These are phyloP conservation scores for Heliconius ismenius DNA, from an alignment of 2,888 invertebrate species.

Conservation along the genomic window DNA sequence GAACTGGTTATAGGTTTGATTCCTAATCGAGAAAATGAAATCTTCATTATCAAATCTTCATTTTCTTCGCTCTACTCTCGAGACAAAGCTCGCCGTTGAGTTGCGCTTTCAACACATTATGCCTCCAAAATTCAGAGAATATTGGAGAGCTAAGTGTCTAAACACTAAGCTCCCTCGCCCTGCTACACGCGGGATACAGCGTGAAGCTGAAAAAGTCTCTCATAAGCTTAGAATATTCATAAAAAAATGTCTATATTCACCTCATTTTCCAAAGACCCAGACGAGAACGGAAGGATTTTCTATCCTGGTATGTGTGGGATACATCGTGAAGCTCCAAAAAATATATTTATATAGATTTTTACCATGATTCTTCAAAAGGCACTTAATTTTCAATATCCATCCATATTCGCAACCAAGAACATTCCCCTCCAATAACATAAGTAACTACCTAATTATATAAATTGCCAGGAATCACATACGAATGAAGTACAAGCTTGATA, in stretches of 20 bases:
- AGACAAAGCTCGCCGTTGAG: neutral
- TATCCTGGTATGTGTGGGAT: no score
- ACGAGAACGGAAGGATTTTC: no score
- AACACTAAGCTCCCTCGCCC: neutral
- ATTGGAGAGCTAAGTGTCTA: neutral
- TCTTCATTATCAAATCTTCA: neutral
- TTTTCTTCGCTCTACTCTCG: neutral
- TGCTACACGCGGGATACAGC: no score
- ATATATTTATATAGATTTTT: no score
- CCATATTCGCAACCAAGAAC: neutral
- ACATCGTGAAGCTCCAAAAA: no score
- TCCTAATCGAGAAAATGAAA: neutral
- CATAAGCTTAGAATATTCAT: no score
- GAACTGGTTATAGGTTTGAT: neutral
- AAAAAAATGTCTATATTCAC: no score
- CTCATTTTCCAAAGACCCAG: no score
- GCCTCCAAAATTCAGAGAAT: no score
- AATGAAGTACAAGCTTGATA: slow-evolving; percentile 35
- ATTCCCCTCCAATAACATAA: neutral
- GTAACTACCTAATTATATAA: slow-evolving; percentile 27
- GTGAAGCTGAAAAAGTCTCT: no score
- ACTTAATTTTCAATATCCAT: neutral
- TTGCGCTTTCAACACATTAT: neutral
- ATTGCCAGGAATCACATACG: slow-evolving; percentile 34
- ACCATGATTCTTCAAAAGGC: neutral